phyloP scores from a whole-genome alignment of 1,140 invertebrate species.

The Orussus abietinus region DNA sequence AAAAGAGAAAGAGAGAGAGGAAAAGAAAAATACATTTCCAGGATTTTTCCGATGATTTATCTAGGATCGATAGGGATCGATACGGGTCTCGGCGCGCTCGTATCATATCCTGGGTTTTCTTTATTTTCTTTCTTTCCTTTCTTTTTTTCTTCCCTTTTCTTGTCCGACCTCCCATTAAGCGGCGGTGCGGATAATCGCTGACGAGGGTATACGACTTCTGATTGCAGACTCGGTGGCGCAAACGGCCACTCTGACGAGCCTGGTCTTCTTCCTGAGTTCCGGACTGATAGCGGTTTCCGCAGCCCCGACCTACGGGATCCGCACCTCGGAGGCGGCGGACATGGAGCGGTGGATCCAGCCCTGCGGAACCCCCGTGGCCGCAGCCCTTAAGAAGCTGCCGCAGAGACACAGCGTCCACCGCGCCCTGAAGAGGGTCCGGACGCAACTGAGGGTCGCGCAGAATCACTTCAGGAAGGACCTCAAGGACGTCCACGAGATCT shows the following conservation, averaged over 20 bases:
- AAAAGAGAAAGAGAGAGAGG: no score
- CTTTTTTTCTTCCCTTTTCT: neutral
- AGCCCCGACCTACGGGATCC: conserved; percentile 22
- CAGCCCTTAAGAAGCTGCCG: conserved; percentile 26
- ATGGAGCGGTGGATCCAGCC: conserved; percentile 46
- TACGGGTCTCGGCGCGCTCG: no score
- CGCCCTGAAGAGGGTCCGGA: conserved; percentile 42
- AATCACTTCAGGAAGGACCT: conserved; percentile 39
- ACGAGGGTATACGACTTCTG: no score
- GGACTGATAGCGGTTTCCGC: conserved; percentile 27
- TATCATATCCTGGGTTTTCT: neutral
- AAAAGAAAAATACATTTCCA: no score
- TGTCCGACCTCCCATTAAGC: neutral
- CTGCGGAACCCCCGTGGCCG: conserved; percentile 37
- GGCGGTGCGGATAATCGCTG: no score
- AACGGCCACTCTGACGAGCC: conserved; percentile 43
- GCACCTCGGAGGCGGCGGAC: conserved; percentile 16
- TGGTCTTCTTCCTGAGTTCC: conserved; percentile 41
- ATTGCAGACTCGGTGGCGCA: conserved; percentile 47
- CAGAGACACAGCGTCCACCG: conserved; percentile 41
- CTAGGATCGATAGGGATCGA: no score
- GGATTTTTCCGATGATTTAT: no score
- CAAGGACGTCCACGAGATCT: conserved; percentile 40
- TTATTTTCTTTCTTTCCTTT: neutral
- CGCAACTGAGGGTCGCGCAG: conserved; percentile 43